Evolutionary conservation across 2,888 invertebrate genomes (phyloP).

Genomic region (Fragum sueziense): DNA sequence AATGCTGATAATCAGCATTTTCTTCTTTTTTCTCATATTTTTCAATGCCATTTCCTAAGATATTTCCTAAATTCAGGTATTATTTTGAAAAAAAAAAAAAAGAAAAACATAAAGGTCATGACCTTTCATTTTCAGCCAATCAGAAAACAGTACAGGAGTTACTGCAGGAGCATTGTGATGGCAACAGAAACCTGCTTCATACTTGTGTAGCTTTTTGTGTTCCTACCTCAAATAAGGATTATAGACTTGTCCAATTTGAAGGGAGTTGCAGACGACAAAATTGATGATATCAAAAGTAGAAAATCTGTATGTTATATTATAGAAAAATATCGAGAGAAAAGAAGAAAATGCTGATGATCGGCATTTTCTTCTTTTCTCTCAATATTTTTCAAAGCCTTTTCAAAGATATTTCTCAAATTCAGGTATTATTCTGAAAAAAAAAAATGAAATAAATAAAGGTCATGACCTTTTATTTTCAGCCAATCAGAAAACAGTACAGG

Average conservation of each 20-base stretch:
- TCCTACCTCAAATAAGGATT: constrained; percentile 94
- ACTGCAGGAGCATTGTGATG: constrained; percentile 95
- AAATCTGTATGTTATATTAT: too few species aligned
- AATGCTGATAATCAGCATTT: background rate
- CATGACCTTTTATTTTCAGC: too few species aligned
- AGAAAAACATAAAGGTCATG: background rate
- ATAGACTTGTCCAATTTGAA: constrained; percentile 61
- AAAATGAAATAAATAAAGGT: too few species aligned
- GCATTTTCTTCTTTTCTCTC: too few species aligned
- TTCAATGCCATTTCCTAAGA: background rate
- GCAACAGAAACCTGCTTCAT: constrained; percentile 97
- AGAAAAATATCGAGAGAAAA: too few species aligned
- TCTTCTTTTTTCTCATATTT: background rate
- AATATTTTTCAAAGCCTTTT: too few species aligned
- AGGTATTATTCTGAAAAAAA: too few species aligned
- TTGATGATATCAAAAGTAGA: too few species aligned
- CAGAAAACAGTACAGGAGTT: constrained; percentile 82
- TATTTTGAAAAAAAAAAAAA: background rate
- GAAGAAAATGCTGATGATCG: too few species aligned
- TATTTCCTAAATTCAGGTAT: background rate
- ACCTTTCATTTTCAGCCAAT: constrained; percentile 33
- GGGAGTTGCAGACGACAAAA: too few species aligned
- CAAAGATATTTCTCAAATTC: too few species aligned
- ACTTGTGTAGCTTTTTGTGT: constrained; percentile 97
- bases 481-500: constrained; percentile 65